Percentiles rank a stretch among this genome's conserved stretches.
Evolutionary conservation across 2,888 invertebrate species (phyloP).

Genomic region (Aethes cnicana): DNA sequence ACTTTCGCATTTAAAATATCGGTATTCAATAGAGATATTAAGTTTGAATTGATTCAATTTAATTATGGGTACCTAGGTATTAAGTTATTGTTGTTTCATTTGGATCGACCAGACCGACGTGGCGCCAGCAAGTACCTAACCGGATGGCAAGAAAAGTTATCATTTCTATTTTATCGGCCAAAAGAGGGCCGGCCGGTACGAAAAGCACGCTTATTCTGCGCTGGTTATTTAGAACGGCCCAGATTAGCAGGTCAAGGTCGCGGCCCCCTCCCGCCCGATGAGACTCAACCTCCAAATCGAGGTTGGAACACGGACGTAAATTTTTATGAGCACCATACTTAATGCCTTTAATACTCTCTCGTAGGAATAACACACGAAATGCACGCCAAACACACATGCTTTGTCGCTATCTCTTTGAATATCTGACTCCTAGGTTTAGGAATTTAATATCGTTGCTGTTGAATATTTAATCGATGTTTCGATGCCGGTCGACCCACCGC

Average conservation of each 20-base stretch:
- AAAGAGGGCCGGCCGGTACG: too few relatives aligned
- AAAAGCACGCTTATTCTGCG: conserved; percentile 23
- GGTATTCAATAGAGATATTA: too few relatives aligned
- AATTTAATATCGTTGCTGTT: not conserved
- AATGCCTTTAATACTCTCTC: conserved; percentile 14
- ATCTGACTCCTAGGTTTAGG: too few relatives aligned
- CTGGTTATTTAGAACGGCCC: conserved; percentile 23
- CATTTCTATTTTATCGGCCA: too few relatives aligned
- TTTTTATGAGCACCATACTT: conserved; percentile 36
- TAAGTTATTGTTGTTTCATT: too few relatives aligned
- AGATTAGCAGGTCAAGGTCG: conserved; percentile 44
- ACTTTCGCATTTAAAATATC: too few relatives aligned
- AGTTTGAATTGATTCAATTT: too few relatives aligned
- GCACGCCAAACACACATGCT: conserved; percentile 3
- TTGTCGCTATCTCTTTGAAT: too few relatives aligned
- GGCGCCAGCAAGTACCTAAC: too few relatives aligned
- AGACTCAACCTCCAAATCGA: conserved; percentile 40
- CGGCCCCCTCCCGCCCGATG: conserved; percentile 22
- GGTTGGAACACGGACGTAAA: conserved; percentile 41
- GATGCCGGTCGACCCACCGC: not conserved
- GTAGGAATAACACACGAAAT: conserved; percentile 13
- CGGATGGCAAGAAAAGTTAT: too few relatives aligned
- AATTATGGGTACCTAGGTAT: too few relatives aligned
- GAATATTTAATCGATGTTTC: not conserved
- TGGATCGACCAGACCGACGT: too few relatives aligned